Evolutionary conservation across 2,797 vertebrate species (phyloP).

Genomic region (Fistularia tabacaria): DNA sequence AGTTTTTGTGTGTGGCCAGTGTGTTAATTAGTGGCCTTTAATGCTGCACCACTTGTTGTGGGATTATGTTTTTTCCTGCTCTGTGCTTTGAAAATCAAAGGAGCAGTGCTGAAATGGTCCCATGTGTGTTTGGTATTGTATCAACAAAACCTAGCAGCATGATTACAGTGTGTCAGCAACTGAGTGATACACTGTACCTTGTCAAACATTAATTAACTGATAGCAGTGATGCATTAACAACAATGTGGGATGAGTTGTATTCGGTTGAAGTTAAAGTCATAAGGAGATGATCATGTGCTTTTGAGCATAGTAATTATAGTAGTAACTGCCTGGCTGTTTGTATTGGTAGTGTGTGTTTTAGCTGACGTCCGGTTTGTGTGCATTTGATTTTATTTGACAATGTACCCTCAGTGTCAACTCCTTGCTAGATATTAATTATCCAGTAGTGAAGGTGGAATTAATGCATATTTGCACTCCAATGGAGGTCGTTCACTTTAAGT

Average conservation of each 20-base stretch:
- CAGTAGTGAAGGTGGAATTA: slow-evolving; percentile 49
- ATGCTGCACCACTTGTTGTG: slow-evolving; percentile 65
- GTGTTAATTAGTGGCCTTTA: slow-evolving; percentile 70
- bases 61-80: slow-evolving; percentile 59
- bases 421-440: slow-evolving; percentile 52
- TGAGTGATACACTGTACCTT: slow-evolving; percentile 69
- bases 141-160: slow-evolving; percentile 62
- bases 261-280: slow-evolving; percentile 37
- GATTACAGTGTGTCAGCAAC: slow-evolving; percentile 65
- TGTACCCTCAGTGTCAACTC: slow-evolving; percentile 43
- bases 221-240: slow-evolving; percentile 56
- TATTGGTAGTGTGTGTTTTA: slow-evolving; percentile 43
- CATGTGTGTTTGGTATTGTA: slow-evolving; percentile 65
- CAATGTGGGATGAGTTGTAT: slow-evolving; percentile 31
- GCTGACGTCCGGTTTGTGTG: background rate
- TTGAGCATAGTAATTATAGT: slow-evolving; percentile 55
- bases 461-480: slow-evolving; percentile 27
- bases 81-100: slow-evolving; percentile 63
- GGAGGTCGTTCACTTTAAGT: slow-evolving; percentile 58
- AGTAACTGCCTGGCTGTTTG: slow-evolving; percentile 44
- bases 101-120: slow-evolving; percentile 59
- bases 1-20: slow-evolving; percentile 44
- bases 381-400: slow-evolving; percentile 43
- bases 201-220: slow-evolving; percentile 77
- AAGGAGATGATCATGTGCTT: slow-evolving; percentile 46